Base-by-base conservation (phyloP, 2,113 vertebrate species). In the Thalassarche chlororhynchos region DNA sequence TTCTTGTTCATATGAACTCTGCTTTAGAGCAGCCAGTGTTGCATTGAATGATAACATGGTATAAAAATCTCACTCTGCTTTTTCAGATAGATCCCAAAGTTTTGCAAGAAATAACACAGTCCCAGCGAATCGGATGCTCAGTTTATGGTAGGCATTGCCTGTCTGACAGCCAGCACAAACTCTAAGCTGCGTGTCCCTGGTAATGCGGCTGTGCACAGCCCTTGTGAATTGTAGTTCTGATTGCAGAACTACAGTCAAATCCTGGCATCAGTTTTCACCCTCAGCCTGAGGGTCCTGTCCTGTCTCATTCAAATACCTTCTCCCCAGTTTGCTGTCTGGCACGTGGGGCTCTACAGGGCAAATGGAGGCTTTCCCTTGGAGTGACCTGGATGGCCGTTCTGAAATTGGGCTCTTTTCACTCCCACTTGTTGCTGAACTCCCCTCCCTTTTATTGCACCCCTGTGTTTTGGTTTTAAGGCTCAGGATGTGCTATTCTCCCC, bases 261-360 rank as follows among this genome's bases (percentile, higher is more conserved):
- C 19, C 44, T 71, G 31, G 24, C 47, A 49, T 25, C 17, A 2
- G 2, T 87, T 44, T 74, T 64, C 46, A 51, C 32, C 24, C 65
- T 38, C 46, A 65, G 54, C 36, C 23, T 68, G 0, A 44, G 77
- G 44, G 10, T 74, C 19, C 54, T 40, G 14, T 20, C n/a, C n/a
- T 46, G 15, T 38, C 72, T 89, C 31, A 6, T 47, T 69, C 10
- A 5, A n/a, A 29, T 34, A 31, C 20, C 13, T 71, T 68, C 42
- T 89, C 28, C 28, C 10, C 3, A 1, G 14, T 65, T 81, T 84
- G 36, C 44, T 51, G 4, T 72, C 55, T 76, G 66, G 9, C 15
- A 19, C 0, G 0, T 26, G 49, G 18, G 25, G n/a, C 17, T 83
- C 42, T 44, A 7, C 23, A 34, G 62, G 89, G 40, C 17, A 74